Percentiles rank a stretch among this genome's conserved stretches.
These are phyloP conservation scores for Colletes latitarsis DNA, from an alignment of 1,140 invertebrate genomes.

Conservation along the genomic window DNA sequence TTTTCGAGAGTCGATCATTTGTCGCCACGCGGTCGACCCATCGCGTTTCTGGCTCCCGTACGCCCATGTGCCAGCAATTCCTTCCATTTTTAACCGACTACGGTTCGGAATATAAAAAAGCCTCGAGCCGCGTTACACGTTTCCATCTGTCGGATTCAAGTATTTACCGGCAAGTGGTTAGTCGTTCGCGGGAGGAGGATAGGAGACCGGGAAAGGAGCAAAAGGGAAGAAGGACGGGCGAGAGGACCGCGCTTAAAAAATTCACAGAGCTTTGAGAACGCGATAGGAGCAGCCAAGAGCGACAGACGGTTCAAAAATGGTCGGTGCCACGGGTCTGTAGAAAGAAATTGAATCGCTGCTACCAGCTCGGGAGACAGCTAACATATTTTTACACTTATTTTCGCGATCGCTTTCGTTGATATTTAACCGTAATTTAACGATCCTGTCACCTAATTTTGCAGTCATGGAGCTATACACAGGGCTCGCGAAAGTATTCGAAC, in stretches of 20 bases:
- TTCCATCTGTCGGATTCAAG: background rate
- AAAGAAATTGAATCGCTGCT: slow-evolving; percentile 16
- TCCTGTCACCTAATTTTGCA: too few species aligned
- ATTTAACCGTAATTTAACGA: too few species aligned
- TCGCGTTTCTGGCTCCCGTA: background rate
- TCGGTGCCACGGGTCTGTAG: background rate
- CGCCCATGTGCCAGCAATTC: background rate
- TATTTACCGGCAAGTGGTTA: slow-evolving; percentile 37
- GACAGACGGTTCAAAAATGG: slow-evolving; percentile 11
- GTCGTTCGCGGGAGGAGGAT: background rate
- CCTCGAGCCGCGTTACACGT: background rate
- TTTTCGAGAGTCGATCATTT: background rate
- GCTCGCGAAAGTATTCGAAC: too few species aligned
- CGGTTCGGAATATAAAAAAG: background rate
- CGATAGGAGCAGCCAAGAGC: slow-evolving; percentile 12
- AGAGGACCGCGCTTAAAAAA: background rate
- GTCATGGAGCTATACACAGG: too few species aligned
- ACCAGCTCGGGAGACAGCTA: too few species aligned
- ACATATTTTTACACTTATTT: too few species aligned
- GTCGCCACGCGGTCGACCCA: background rate
- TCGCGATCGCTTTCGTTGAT: too few species aligned
- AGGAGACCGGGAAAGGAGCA: background rate
- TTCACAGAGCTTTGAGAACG: slow-evolving; percentile 29
- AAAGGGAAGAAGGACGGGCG: background rate
- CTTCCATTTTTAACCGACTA: background rate